These are phyloP conservation scores for Perdita meconis DNA, from an alignment of 2,888 invertebrate genomes.

Conservation along the genomic window DNA sequence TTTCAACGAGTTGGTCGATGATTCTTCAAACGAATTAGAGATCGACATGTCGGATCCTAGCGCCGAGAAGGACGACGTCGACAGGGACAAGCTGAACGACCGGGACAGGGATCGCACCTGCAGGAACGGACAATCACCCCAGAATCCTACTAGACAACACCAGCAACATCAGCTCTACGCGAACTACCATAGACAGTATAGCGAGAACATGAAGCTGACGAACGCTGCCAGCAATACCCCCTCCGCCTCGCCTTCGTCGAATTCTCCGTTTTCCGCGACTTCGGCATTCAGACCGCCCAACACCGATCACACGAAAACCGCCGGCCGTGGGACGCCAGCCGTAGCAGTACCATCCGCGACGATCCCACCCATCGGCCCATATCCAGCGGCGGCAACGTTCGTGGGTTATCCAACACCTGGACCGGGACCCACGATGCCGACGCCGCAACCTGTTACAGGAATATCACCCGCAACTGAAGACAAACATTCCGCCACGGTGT, in stretches of 20 bases:
- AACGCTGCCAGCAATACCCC: conserved; percentile 86
- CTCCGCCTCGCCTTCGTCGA: conserved; percentile 79
- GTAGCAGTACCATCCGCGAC: conserved; percentile 74
- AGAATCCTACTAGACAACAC: conserved; percentile 72
- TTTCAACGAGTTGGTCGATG: conserved; percentile 90
- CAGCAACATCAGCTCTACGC: conserved; percentile 80
- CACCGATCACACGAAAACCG: conserved; percentile 87
- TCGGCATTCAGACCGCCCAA: conserved; percentile 92
- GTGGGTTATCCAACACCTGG: conserved; percentile 88
- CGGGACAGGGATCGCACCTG: conserved; percentile 84
- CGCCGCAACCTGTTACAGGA: conserved; percentile 77
- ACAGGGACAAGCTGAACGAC: conserved; percentile 85
- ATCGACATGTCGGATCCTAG: conserved; percentile 91
- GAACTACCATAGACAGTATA: conserved; percentile 84
- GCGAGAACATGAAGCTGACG: conserved; percentile 85
- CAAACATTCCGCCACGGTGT: conserved; percentile 82
- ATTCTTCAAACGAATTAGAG: conserved; percentile 91
- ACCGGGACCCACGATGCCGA: conserved; percentile 78
- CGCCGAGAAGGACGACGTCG: conserved; percentile 88
- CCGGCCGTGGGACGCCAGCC: conserved; percentile 77
- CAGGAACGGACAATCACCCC: conserved; percentile 74
- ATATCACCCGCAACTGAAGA: conserved; percentile 80
- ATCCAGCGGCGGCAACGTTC: conserved; percentile 90
- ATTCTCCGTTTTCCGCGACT: conserved; percentile 88
- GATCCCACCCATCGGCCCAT: conserved; percentile 86